A percentile compares a stretch with the other conserved stretches of the same genome.
Conservation (phyloP, 2,797 vertebrate genomes). For the Sarcophilus harrisii region DNA sequence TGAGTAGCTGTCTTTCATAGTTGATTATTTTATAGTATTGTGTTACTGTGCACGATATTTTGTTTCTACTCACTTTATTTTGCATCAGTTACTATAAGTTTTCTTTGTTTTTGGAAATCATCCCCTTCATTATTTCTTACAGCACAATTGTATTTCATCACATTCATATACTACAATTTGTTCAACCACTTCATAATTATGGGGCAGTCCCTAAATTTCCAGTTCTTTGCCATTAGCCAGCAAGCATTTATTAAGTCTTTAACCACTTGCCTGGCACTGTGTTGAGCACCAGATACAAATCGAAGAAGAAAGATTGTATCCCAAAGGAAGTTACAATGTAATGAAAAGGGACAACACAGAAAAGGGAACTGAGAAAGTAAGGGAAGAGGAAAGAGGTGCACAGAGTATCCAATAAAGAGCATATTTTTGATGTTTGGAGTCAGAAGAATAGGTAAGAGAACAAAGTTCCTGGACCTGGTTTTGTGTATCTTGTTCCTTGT, state of each 20-base stretch:
- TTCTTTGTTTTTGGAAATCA: background rate
- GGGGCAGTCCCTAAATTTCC: background rate
- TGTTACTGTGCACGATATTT: background rate
- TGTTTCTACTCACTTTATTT: background rate
- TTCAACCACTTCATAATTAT: background rate
- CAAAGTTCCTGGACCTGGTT: background rate
- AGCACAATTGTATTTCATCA: background rate
- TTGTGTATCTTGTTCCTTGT: background rate
- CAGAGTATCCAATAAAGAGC: background rate
- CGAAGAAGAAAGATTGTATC: background rate
- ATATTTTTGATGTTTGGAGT: background rate
- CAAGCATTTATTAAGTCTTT: background rate
- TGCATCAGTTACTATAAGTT: background rate
- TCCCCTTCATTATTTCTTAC: background rate
- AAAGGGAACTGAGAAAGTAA: background rate
- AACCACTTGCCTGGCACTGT: background rate
- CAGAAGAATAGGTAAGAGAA: background rate
- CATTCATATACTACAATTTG: background rate
- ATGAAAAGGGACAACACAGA: background rate
- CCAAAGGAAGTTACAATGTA: background rate
- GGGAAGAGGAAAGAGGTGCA: background rate
- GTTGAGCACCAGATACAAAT: background rate
- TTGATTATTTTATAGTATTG: background rate
- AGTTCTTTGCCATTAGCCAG: background rate
- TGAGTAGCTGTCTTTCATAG: background rate